phyloP scores from a whole-genome alignment of 2,888 invertebrate genomes.

The Microplitis manilae region DNA sequence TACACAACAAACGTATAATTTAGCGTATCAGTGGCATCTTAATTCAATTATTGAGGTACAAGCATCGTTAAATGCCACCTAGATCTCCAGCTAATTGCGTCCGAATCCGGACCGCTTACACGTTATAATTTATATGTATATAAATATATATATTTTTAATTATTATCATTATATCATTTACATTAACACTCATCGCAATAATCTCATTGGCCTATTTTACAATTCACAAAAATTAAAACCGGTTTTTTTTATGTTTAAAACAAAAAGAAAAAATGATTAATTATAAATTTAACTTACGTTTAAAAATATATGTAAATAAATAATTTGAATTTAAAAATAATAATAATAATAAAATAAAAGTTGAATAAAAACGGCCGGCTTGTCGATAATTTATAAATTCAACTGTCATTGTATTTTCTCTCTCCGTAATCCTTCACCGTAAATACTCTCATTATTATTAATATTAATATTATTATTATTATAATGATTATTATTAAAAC shows the following conservation, averaged over 20 bases:
- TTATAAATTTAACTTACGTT: no score
- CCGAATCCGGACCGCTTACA: slow-evolving; percentile 32
- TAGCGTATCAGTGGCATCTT: slow-evolving; percentile 53
- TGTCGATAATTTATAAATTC: background rate
- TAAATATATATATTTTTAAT: slow-evolving; percentile 41
- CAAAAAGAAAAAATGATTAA: background rate
- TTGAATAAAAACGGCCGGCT: background rate
- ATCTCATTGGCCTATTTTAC: slow-evolving; percentile 33
- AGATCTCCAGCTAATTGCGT: slow-evolving; percentile 32
- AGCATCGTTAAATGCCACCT: slow-evolving; percentile 36
- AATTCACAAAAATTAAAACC: slow-evolving; percentile 23
- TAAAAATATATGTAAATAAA: no score
- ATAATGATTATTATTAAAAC: background rate
- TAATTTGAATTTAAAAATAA: background rate
- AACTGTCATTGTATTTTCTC: slow-evolving; percentile 13
- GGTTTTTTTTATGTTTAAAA: background rate
- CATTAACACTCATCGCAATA: slow-evolving; percentile 31
- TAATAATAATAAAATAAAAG: background rate
- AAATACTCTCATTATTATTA: slow-evolving; percentile 34
- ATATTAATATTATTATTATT: background rate
- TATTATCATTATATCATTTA: slow-evolving; percentile 40
- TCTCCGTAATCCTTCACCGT: slow-evolving; percentile 8
- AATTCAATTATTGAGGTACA: slow-evolving; percentile 47
- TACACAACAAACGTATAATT: slow-evolving; percentile 68
- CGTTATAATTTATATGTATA: background rate